Base-by-base conservation (phyloP, 1,140 invertebrate genomes). In the Heliconius hewitsoni region DNA sequence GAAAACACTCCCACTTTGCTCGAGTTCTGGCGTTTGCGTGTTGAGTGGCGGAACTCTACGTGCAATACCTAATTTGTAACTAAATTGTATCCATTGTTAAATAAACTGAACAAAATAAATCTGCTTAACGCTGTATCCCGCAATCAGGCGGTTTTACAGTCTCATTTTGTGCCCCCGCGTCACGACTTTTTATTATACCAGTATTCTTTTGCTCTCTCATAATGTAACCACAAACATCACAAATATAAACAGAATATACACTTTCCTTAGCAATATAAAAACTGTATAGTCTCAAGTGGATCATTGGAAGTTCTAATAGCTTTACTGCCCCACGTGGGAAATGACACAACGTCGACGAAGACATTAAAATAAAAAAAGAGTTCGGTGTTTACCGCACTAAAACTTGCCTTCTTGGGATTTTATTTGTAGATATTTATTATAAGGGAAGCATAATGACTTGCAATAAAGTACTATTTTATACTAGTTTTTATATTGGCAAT, bases 291-390 rank as follows among this genome's bases (percentile, higher is more conserved):
- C 79, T 80, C 79, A 37, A 46, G 79, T 76, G 74, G 52, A 76
- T 75, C 74, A 76, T 80, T 66, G 34, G 37, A 80, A 76, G 46
- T 80, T 76, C 66, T 80, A 80, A 80, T 80, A 74, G 79, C 74
- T 80, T 80, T 80, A 80, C 74, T 71, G 66, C 74, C 71, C 79
- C 73, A 42, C 74, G 79, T 73, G 79, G 79, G 52, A 73, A 80
- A 80, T 80, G 66, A 79, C 70, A 79, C 78, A 72, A 57, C 73
- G 60, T 76, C 73, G 46, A 75, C 78, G 23, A 74, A 57, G 55
- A 60, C 66, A 46, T 79, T 60, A 79, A 71, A 75, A 79, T 79
- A 79, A 72, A 72, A 34, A 74, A 74, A 66, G 42, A 70, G 30
- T 9, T 77, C 6, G 60, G 66, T 71, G 50, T 23, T 30, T 76